Evolutionary conservation across 1,140 invertebrate species (phyloP).

Genomic region (Orchesella cincta): DNA sequence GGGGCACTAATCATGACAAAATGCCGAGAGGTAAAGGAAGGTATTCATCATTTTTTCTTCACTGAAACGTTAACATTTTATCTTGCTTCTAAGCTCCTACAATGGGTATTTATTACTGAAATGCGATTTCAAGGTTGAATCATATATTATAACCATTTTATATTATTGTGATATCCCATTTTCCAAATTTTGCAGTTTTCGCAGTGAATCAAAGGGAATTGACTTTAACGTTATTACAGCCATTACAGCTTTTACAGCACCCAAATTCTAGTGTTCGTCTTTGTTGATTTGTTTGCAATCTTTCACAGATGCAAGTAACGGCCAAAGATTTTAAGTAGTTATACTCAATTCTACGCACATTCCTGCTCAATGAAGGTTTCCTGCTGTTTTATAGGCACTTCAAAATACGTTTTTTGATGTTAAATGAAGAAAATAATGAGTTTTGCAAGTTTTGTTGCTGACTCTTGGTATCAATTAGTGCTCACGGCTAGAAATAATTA

Average conservation of each 20-base stretch:
- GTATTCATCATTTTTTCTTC: not conserved
- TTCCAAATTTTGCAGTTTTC: too few species aligned
- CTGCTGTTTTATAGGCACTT: slow-evolving; percentile 7
- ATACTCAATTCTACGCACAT: too few species aligned
- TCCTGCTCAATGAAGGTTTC: too few species aligned
- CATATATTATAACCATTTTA: not conserved
- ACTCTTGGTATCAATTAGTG: slow-evolving; percentile 7
- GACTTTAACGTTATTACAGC: too few species aligned
- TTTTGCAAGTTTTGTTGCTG: not conserved
- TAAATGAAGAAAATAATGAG: not conserved
- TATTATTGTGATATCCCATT: too few species aligned
- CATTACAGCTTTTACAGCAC: too few species aligned
- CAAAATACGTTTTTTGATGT: not conserved
- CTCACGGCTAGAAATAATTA: slow-evolving; percentile 5
- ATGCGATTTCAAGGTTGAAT: not conserved
- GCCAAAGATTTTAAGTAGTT: too few species aligned
- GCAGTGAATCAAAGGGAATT: too few species aligned
- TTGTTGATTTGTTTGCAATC: too few species aligned
- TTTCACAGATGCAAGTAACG: too few species aligned
- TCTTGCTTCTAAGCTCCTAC: too few species aligned
- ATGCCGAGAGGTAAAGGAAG: not conserved
- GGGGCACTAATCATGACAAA: not conserved
- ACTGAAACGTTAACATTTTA: not conserved
- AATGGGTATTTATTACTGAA: not conserved
- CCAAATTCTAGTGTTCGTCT: too few species aligned